Evolutionary conservation across 1,140 invertebrate species (phyloP).

Genomic region (Forficula auricularia): DNA sequence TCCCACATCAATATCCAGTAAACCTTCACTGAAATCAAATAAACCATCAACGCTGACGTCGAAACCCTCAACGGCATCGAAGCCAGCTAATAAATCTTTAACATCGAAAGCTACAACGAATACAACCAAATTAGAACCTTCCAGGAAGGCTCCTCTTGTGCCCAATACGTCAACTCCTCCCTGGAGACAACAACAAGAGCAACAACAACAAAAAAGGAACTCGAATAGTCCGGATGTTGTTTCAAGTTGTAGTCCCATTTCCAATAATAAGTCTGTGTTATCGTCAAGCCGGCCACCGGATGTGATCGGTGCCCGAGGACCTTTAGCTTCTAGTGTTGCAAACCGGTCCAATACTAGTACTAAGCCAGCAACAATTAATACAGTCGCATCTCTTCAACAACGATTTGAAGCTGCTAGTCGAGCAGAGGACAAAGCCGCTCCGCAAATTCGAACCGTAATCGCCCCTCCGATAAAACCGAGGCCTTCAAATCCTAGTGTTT

Average conservation of each 20-base stretch:
- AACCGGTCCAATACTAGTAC: slow-evolving; percentile 30
- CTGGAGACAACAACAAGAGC: slow-evolving; percentile 11
- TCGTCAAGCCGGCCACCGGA: slow-evolving; percentile 10
- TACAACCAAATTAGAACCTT: slow-evolving; percentile 22
- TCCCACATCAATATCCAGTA: no score
- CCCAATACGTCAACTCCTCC: slow-evolving; percentile 21
- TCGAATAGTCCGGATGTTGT: slow-evolving; percentile 50
- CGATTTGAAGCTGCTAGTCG: slow-evolving; percentile 37
- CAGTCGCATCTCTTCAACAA: slow-evolving; percentile 49
- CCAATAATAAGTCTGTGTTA: no score
- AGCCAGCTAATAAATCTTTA: slow-evolving; percentile 24
- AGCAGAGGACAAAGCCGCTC: slow-evolving; percentile 1
- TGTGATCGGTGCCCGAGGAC: no score
- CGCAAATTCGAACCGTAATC: no score
- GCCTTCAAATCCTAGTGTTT: no score
- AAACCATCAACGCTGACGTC: slow-evolving; percentile 20
- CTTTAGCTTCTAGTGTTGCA: slow-evolving; percentile 4
- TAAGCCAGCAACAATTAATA: no score
- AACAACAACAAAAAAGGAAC: slow-evolving; percentile 22
- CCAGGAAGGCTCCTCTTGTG: slow-evolving; percentile 10
- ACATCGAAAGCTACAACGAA: slow-evolving; percentile 25
- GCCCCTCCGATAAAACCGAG: neutral
- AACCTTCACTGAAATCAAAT: slow-evolving; percentile 4
- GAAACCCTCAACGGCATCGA: slow-evolving; percentile 24
- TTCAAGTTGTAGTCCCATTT: slow-evolving; percentile 33